phyloP scores from a whole-genome alignment of 2,888 invertebrate genomes.

The Cetonia aurata region DNA sequence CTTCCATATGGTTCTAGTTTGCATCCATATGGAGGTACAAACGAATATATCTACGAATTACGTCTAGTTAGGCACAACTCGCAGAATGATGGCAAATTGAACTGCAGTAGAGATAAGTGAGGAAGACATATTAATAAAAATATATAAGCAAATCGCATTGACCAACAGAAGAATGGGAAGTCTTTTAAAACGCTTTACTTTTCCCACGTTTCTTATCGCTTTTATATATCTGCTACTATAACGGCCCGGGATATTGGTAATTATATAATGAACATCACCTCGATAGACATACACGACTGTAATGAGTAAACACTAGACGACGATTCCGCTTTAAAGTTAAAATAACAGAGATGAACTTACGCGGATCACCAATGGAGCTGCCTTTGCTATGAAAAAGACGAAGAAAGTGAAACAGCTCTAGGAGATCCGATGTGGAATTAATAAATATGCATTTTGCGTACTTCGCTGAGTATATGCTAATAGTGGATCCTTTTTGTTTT shows the following conservation, averaged over 20 bases:
- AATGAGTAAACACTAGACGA: constrained; percentile 9
- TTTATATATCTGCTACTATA: background rate
- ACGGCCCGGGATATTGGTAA: constrained; percentile 33
- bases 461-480: too few relatives aligned
- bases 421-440: background rate
- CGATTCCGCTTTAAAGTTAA: background rate
- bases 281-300: too few relatives aligned
- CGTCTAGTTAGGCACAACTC: too few relatives aligned
- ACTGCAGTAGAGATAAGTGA: too few relatives aligned
- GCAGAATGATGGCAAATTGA: too few relatives aligned
- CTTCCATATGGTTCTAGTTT: constrained; percentile 23
- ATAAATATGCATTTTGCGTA: constrained; percentile 4
- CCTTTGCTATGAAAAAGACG: background rate
- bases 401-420: background rate
- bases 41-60: too few relatives aligned
- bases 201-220: constrained; percentile 6
- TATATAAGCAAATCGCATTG: too few relatives aligned
- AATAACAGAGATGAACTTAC: too few relatives aligned
- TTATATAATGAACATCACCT: constrained; percentile 15
- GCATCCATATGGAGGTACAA: background rate
- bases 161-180: background rate
- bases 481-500: background rate
- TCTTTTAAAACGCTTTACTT: constrained; percentile 16
- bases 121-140: too few relatives aligned
- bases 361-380: too few relatives aligned